Conservation (phyloP, 2,888 invertebrate species). For the Morpho deidamia region DNA sequence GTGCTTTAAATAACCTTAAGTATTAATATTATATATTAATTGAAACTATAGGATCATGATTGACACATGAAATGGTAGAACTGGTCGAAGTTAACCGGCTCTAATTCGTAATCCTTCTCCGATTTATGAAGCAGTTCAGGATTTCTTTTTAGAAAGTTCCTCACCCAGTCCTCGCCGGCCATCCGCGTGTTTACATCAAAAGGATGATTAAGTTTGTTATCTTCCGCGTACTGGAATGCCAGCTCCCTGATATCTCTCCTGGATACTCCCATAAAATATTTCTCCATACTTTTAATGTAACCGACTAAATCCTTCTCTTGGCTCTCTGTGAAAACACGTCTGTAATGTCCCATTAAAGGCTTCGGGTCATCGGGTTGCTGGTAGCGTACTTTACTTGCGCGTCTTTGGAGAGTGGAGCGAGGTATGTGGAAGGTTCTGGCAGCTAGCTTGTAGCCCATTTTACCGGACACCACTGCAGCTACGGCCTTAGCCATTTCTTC, state of each 20-base stretch:
- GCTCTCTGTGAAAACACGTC: constrained; percentile 68
- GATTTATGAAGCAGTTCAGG: constrained; percentile 61
- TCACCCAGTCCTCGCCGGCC: constrained; percentile 74
- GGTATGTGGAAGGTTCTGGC: constrained; percentile 71
- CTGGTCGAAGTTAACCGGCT: constrained; percentile 72
- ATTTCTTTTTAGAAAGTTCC: constrained; percentile 69
- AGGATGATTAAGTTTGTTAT: constrained; percentile 62
- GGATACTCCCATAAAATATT: constrained; percentile 70
- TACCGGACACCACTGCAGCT: constrained; percentile 70
- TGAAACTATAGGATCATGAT: constrained; percentile 51
- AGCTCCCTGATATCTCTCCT: constrained; percentile 66
- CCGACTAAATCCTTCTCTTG: constrained; percentile 71
- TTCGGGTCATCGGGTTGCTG: constrained; percentile 64
- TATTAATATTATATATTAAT: constrained; percentile 17
- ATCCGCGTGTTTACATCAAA: constrained; percentile 68
- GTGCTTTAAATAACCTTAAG: constrained; percentile 39
- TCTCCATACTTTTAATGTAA: constrained; percentile 72
- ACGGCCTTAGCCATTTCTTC: constrained; percentile 73
- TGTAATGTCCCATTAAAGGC: constrained; percentile 69
- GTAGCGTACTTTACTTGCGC: constrained; percentile 70
- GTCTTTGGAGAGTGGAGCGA: constrained; percentile 66
- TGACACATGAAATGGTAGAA: constrained; percentile 75
- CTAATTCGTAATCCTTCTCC: constrained; percentile 56
- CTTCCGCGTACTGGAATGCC: constrained; percentile 73
- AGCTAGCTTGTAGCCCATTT: constrained; percentile 73